These are phyloP conservation scores for Dinoponera quadriceps DNA, from an alignment of 1,140 invertebrate species.

Conservation along the genomic window DNA sequence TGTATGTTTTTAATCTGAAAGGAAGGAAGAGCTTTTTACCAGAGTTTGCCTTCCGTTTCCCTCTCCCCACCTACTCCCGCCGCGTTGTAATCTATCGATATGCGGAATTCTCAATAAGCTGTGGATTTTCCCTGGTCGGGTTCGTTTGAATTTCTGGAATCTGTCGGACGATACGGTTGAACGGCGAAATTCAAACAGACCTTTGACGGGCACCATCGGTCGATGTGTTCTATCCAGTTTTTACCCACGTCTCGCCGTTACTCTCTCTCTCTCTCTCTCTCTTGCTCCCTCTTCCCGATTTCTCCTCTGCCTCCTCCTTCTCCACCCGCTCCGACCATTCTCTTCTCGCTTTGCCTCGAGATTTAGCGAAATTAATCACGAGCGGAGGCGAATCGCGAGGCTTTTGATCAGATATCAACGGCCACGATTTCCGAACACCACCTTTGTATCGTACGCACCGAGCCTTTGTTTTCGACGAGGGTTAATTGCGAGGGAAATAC, in stretches of 20 bases:
- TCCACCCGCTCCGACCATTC: too few species aligned
- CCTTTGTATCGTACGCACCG: not conserved
- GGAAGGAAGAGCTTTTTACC: conserved; percentile 3
- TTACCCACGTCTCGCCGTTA: not conserved
- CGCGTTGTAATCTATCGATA: conserved; percentile 7
- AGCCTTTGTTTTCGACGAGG: not conserved
- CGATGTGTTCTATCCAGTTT: not conserved
- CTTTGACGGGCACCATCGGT: conserved; percentile 1
- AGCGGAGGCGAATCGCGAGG: not conserved
- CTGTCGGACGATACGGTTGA: conserved; percentile 2
- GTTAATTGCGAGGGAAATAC: conserved; percentile 6
- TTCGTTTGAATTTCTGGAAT: conserved; percentile 14
- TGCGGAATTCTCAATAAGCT: conserved; percentile 28
- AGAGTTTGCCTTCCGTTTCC: not conserved
- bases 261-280: not conserved
- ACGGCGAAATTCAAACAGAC: not conserved
- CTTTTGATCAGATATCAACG: conserved; percentile 15
- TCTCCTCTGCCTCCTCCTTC: too few species aligned
- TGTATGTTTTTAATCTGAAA: conserved; percentile 18
- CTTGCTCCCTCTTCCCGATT: too few species aligned
- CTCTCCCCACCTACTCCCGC: too few species aligned
- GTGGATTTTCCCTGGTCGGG: not conserved
- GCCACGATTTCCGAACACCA: not conserved
- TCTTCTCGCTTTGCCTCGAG: not conserved
- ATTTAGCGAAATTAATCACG: conserved; percentile 10